Conservation (phyloP, 2,888 invertebrate species). For the Bedellia somnulentella region DNA sequence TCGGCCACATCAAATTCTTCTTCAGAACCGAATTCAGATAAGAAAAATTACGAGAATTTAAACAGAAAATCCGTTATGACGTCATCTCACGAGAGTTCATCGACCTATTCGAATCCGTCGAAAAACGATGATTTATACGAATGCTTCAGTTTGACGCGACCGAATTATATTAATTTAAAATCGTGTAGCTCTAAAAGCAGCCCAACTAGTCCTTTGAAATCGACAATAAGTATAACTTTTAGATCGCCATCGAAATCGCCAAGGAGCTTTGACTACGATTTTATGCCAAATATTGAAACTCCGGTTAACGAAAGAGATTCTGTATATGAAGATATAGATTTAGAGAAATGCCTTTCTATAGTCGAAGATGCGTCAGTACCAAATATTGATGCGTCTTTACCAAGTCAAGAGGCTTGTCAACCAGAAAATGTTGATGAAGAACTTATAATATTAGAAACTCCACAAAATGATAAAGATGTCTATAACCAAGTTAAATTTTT, state of each 20-base stretch:
- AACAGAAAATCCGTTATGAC: constrained; percentile 33
- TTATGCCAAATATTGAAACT: constrained; percentile 31
- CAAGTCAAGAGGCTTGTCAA: constrained; percentile 61
- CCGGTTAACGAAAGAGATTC: constrained; percentile 47
- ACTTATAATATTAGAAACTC: constrained; percentile 57
- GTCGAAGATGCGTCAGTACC: constrained; percentile 60
- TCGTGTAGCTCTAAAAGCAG: constrained; percentile 45
- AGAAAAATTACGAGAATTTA: constrained; percentile 12
- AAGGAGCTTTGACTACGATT: constrained; percentile 40
- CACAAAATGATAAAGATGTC: constrained; percentile 57
- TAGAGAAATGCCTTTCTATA: constrained; percentile 46
- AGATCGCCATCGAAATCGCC: constrained; percentile 62
- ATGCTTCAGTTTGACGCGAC: constrained; percentile 36
- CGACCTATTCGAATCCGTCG: constrained; percentile 36
- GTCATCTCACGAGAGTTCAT: constrained; percentile 49
- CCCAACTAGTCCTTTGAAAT: constrained; percentile 63
- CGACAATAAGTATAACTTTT: constrained; percentile 74
- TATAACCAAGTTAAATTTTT: constrained; percentile 80
- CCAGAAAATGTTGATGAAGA: constrained; percentile 35
- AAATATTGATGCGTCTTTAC: constrained; percentile 55
- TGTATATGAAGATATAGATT: constrained; percentile 62
- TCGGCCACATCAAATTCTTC: constrained; percentile 31
- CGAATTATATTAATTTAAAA: constrained; percentile 47
- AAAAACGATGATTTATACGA: constrained; percentile 41
- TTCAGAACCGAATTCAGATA: constrained; percentile 39